Conservation (phyloP, 2,797 vertebrate species). For the Danio aesculapii region DNA sequence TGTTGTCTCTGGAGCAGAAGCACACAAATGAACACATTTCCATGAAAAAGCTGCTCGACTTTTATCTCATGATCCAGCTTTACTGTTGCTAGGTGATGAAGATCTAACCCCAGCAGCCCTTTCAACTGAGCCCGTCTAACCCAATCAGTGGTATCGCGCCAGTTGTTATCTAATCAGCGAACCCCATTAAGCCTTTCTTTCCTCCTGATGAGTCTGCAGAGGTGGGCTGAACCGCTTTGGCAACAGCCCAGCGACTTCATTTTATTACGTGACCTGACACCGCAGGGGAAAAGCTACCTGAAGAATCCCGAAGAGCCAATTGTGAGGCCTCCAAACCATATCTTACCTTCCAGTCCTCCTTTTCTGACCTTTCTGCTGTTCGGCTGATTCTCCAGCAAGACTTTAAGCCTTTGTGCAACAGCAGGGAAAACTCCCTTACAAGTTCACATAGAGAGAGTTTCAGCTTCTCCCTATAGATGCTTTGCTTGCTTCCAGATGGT, state of each 20-base stretch:
- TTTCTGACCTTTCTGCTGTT: conserved; percentile 1
- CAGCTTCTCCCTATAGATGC: conserved; percentile 14
- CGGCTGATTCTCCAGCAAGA: conserved; percentile 14
- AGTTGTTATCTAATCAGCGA: conserved; percentile 35
- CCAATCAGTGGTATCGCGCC: conserved; percentile 34
- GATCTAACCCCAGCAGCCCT: conserved; percentile 11
- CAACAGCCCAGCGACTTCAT: conserved; percentile 30
- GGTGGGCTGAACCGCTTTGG: conserved; percentile 12
- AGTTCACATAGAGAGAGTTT: conserved; percentile 36
- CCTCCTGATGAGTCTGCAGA: conserved; percentile 46
- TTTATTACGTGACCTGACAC: conserved; percentile 45
- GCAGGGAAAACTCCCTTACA: conserved; percentile 19
- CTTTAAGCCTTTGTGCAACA: conserved; percentile 12
- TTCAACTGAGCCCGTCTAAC: conserved; percentile 24
- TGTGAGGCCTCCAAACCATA: background rate
- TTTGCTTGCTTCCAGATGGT: conserved; percentile 48
- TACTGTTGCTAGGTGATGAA: conserved; percentile 34
- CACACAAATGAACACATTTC: conserved; percentile 3
- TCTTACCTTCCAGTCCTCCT: conserved; percentile 11
- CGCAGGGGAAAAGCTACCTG: conserved; percentile 6
- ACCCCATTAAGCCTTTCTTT: conserved; percentile 23
- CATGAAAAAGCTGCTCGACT: conserved; percentile 19
- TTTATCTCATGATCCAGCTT: conserved; percentile 11
- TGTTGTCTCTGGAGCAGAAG: background rate
- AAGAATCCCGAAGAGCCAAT: conserved; percentile 35